Conservation (phyloP, 2,888 invertebrate genomes). For the Hoplodrina ambigua region DNA sequence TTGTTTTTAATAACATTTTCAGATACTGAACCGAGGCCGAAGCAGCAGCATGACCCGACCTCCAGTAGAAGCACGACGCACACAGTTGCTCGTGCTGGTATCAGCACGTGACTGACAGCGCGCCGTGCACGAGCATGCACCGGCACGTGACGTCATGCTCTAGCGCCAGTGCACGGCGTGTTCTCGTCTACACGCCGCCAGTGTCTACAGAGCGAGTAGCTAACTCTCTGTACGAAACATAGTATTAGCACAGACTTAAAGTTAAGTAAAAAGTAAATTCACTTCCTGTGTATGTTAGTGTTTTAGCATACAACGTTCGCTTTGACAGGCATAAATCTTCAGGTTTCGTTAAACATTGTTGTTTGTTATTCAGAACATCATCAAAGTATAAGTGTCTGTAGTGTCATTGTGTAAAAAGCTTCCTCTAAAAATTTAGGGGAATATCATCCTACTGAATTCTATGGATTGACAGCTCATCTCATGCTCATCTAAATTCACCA, state of each 20-base stretch:
- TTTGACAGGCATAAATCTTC: not conserved
- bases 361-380: not conserved
- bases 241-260: slow-evolving; percentile 16
- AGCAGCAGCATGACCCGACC: slow-evolving; percentile 79
- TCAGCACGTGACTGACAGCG: slow-evolving; percentile 83
- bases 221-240: slow-evolving; percentile 21
- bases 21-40: slow-evolving; percentile 84
- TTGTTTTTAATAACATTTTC: slow-evolving; percentile 49
- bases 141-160: slow-evolving; percentile 85
- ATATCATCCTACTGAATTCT: no score
- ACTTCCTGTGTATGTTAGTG: not conserved
- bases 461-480: no score
- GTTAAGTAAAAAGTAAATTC: not conserved
- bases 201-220: slow-evolving; percentile 23
- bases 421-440: not conserved
- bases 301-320: not conserved
- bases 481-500: no score
- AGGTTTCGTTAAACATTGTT: no score
- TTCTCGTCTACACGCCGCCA: slow-evolving; percentile 52
- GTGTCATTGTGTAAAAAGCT: not conserved
- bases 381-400: not conserved
- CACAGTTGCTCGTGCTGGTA: slow-evolving; percentile 81
- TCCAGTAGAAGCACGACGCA: slow-evolving; percentile 75
- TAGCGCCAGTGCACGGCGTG: slow-evolving; percentile 72
- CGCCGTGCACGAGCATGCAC: slow-evolving; percentile 70